phyloP scores from a whole-genome alignment of 2,113 vertebrate species.

The Dolichotis patagonum region DNA sequence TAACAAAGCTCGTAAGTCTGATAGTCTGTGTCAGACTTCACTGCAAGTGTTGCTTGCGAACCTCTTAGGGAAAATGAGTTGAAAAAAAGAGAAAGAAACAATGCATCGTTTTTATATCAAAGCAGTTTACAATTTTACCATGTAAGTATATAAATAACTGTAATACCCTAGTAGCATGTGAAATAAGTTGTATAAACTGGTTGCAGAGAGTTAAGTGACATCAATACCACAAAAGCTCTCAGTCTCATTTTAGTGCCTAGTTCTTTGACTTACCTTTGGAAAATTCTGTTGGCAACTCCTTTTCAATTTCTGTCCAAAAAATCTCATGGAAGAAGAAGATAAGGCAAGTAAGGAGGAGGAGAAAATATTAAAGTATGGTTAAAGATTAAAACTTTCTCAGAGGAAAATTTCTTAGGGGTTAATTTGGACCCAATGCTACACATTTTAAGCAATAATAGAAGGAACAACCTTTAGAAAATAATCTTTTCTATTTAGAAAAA shows the following conservation, averaged over 20 bases:
- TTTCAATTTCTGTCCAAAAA: slow-evolving; percentile 13
- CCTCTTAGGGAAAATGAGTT: background rate
- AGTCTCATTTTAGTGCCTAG: background rate
- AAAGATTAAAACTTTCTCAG: slow-evolving; percentile 30
- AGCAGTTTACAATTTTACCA: background rate
- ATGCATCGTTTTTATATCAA: background rate
- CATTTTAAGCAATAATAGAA: background rate
- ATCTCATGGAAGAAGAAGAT: background rate
- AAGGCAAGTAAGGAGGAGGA: background rate
- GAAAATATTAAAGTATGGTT: slow-evolving; percentile 10
- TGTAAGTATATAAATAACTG: background rate
- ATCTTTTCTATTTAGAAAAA: background rate
- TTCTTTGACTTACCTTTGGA: slow-evolving; percentile 16
- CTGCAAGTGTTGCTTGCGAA: background rate
- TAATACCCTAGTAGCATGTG: background rate
- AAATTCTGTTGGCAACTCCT: background rate
- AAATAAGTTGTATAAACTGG: background rate
- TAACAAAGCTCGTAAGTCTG: background rate
- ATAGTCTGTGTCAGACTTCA: background rate
- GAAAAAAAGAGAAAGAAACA: slow-evolving; percentile 26
- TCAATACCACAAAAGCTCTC: background rate
- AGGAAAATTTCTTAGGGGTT: background rate
- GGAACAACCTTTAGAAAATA: background rate
- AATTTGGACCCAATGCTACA: background rate
- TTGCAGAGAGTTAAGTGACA: background rate